These are phyloP conservation scores for Phania funesta DNA, from an alignment of 2,888 invertebrate genomes.

Conservation along the genomic window DNA sequence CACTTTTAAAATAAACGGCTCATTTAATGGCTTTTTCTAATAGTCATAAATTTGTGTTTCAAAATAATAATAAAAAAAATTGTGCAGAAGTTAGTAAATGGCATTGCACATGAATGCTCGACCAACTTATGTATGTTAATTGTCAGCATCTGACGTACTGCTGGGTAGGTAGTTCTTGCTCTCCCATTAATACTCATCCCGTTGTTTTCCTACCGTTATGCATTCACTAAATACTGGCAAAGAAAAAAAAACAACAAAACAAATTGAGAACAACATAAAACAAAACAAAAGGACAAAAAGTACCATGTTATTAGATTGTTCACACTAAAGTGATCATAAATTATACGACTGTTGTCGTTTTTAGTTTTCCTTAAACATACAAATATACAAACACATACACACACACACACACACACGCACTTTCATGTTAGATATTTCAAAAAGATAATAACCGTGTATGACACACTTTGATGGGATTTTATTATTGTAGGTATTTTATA, in stretches of 20 bases:
- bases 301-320: slow-evolving; percentile 51
- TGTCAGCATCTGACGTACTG: background rate
- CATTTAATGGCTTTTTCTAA: no score
- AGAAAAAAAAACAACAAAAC: slow-evolving; percentile 24
- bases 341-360: slow-evolving; percentile 52
- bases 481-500: slow-evolving; percentile 31
- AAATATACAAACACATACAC: background rate
- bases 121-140: background rate
- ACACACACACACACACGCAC: slow-evolving; percentile 1
- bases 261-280: slow-evolving; percentile 19
- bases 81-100: no score
- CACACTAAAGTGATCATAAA: slow-evolving; percentile 61
- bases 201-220: slow-evolving; percentile 1
- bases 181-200: background rate
- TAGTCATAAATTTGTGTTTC: no score
- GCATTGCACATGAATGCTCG: no score
- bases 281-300: slow-evolving; percentile 21
- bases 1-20: no score
- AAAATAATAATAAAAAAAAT: no score
- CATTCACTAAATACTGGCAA: background rate
- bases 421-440: slow-evolving; percentile 39
- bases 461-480: slow-evolving; percentile 58
- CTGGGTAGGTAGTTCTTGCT: slow-evolving; percentile 8
- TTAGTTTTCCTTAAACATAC: slow-evolving; percentile 28
- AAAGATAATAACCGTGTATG: slow-evolving; percentile 58